Base-by-base conservation (phyloP, 2,797 vertebrate genomes). In the Crotalus adamanteus region DNA sequence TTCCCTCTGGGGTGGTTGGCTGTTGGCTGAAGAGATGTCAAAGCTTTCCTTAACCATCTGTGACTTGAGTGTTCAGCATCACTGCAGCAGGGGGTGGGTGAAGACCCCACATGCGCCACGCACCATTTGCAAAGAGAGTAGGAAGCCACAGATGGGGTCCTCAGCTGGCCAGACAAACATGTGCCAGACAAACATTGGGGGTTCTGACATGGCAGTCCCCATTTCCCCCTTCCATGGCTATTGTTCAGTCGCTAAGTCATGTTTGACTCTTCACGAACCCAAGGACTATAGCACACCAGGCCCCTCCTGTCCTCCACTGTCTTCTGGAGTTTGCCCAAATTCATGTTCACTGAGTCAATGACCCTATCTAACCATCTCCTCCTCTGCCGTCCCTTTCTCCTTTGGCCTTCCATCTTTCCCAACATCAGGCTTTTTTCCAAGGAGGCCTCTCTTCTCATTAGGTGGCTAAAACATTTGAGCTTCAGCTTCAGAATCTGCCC, bases 1-100 rank as follows among this genome's bases (percentile, higher is more conserved):
- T 55, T 93, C 1, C 57, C 47, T 0, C 0, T 0, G 5, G 7
- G 53, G 87, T 83, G 47, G n/a, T 0, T 4, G 0, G 85, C 7
- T 1, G 3, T 37, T 0, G 0, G 60, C 83, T 37, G 56, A 25
- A 88, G 37, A 78, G 63, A 16, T 65, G 42, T 16, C 91, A 92
- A 73, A 0, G 0, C 6, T 87, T 28, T 6, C 28, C 65, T n/a
- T 26, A 42, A 47, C 25, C 60, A 86, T 25, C 78, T 4, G 0
- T 0, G 0, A 51, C 14, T 0, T 0, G 11, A 18, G 47, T 12
- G n/a, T 59, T 37, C 3, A 14, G 31, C 5, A 55, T 60, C 3
- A 13, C 56, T 26, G 1, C 28, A 69, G n/a, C n/a, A n/a, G 22
- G 1, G 55, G 20, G 4, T 13, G 14, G 16, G 69, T 20, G 42